Percentiles rank a stretch among this genome's conserved stretches.
Evolutionary conservation across 2,113 vertebrate species (phyloP).

Genomic region (Nesoenas mayeri): DNA sequence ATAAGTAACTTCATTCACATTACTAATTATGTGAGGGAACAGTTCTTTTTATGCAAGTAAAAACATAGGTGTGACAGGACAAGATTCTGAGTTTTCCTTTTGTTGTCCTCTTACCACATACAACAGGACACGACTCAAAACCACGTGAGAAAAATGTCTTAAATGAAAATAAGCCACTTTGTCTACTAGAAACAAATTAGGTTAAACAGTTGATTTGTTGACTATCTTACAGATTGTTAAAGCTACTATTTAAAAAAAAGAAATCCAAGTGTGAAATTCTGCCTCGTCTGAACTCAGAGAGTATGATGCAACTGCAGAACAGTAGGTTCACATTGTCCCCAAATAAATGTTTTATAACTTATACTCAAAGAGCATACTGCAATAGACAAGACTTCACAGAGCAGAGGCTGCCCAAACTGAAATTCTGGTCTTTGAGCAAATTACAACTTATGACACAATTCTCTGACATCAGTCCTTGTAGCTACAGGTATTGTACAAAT

Average conservation of each 20-base stretch:
- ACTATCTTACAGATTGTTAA: too few relatives aligned
- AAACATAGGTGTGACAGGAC: neutral
- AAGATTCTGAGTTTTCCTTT: neutral
- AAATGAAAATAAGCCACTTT: neutral
- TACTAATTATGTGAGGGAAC: neutral
- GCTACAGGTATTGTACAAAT: neutral
- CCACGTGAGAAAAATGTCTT: neutral
- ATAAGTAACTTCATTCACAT: neutral
- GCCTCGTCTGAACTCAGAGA: too few relatives aligned
- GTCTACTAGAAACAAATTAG: neutral
- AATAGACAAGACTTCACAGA: neutral
- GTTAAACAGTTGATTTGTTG: too few relatives aligned
- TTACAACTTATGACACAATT: neutral
- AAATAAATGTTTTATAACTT: neutral
- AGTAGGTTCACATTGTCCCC: neutral
- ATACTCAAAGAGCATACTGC: neutral
- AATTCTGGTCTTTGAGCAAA: neutral
- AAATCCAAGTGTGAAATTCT: too few relatives aligned
- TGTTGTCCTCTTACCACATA: neutral
- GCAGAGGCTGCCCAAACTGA: neutral
- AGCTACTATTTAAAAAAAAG: too few relatives aligned
- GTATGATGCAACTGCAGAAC: neutral
- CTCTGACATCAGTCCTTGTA: neutral
- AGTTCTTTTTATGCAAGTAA: neutral
- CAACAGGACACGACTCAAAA: neutral